Conservation (phyloP, 2,797 vertebrate species). For the Amphiprion clarkii region DNA sequence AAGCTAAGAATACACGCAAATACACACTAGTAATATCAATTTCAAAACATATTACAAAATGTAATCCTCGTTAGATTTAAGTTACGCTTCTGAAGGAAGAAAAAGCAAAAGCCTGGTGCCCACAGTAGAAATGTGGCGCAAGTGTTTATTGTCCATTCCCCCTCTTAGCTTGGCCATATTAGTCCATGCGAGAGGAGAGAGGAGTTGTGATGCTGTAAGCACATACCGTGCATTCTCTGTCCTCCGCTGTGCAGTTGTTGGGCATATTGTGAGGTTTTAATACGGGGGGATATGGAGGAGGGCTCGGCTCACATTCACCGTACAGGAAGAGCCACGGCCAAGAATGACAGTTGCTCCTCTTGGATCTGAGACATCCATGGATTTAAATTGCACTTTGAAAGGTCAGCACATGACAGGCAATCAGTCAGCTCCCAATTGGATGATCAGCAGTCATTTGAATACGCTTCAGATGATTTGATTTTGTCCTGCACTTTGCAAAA, state of each 20-base stretch:
- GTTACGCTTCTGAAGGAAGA: slow-evolving; percentile 21
- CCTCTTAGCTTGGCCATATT: slow-evolving; percentile 81
- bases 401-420: slow-evolving; percentile 77
- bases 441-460: slow-evolving; percentile 63
- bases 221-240: slow-evolving; percentile 91
- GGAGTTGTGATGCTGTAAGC: slow-evolving; percentile 87
- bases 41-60: slow-evolving; percentile 1
- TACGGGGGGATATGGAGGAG: slow-evolving; percentile 76
- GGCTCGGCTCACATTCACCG: slow-evolving; percentile 87
- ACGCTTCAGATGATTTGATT: slow-evolving; percentile 27
- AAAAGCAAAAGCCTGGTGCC: not conserved
- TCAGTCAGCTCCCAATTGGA: slow-evolving; percentile 72
- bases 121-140: slow-evolving; percentile 30
- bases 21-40: not conserved
- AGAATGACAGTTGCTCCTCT: slow-evolving; percentile 92
- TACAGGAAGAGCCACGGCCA: slow-evolving; percentile 87
- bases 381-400: slow-evolving; percentile 85
- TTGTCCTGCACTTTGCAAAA: not conserved
- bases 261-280: slow-evolving; percentile 91
- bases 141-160: slow-evolving; percentile 62
- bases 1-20: not conserved
- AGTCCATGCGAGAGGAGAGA: slow-evolving; percentile 86
- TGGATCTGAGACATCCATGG: slow-evolving; percentile 87
- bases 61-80: not conserved
- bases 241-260: slow-evolving; percentile 92